phyloP scores from a whole-genome alignment of 2,888 invertebrate genomes.

The Melanargia galathea region DNA sequence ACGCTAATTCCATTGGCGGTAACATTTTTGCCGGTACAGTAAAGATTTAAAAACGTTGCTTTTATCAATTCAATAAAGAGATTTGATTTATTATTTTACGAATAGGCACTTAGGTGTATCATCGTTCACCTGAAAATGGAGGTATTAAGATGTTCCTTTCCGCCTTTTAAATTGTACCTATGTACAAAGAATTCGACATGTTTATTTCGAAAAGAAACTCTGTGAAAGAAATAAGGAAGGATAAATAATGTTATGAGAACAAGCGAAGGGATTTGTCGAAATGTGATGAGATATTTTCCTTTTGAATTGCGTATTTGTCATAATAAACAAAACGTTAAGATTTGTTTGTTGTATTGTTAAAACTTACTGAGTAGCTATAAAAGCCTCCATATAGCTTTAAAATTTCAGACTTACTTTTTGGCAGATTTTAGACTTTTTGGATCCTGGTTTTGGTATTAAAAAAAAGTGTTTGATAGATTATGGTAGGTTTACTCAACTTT shows the following conservation, averaged over 20 bases:
- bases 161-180: not conserved
- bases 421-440: too few relatives aligned
- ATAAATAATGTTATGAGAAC: constrained; percentile 14
- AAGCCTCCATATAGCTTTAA: not conserved
- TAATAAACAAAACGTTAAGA: not conserved
- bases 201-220: not conserved
- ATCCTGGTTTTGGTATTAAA: too few relatives aligned
- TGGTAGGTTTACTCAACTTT: too few relatives aligned
- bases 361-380: not conserved
- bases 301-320: not conserved
- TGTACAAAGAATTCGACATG: not conserved
- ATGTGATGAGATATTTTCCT: constrained; percentile 4
- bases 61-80: too few relatives aligned
- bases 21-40: too few relatives aligned
- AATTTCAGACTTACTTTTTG: not conserved
- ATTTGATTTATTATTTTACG: too few relatives aligned
- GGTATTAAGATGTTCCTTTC: not conserved
- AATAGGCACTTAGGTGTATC: not conserved
- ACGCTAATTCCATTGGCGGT: too few relatives aligned
- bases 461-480: too few relatives aligned
- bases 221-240: constrained; percentile 4
- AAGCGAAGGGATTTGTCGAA: constrained; percentile 9
- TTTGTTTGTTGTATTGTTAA: not conserved
- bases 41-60: too few relatives aligned
- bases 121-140: not conserved